Evolutionary conservation across 1,140 invertebrate species (phyloP).

Genomic region (Bradysia coprophila): DNA sequence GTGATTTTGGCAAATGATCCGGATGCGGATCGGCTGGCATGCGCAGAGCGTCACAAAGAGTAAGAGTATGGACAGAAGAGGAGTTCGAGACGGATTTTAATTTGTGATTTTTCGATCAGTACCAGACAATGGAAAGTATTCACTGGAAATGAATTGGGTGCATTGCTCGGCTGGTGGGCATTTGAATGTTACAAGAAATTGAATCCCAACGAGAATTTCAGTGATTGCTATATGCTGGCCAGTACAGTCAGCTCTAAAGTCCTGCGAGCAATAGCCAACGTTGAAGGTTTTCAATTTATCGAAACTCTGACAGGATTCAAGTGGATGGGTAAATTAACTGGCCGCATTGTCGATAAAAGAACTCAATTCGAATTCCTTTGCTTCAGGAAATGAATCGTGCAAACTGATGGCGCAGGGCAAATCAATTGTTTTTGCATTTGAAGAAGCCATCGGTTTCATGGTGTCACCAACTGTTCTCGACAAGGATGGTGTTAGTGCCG

Average conservation of each 20-base stretch:
- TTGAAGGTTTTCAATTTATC: slow-evolving; percentile 69
- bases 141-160: slow-evolving; percentile 89
- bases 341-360: background rate
- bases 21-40: slow-evolving; percentile 90
- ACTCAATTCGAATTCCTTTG: background rate
- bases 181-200: slow-evolving; percentile 36
- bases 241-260: slow-evolving; percentile 98
- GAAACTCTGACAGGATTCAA: slow-evolving; percentile 99
- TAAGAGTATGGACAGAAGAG: slow-evolving; percentile 12
- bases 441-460: slow-evolving; percentile 95
- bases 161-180: slow-evolving; percentile 90
- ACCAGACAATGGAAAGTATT: slow-evolving; percentile 73
- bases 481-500: slow-evolving; percentile 90
- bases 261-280: slow-evolving; percentile 59
- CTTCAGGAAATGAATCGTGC: slow-evolving; percentile 47
- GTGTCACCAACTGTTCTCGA: slow-evolving; percentile 70
- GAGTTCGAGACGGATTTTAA: too few species aligned
- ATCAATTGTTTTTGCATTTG: slow-evolving; percentile 81
- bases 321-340: slow-evolving; percentile 68
- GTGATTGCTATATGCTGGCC: slow-evolving; percentile 61
- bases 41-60: slow-evolving; percentile 56
- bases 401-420: slow-evolving; percentile 52
- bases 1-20: slow-evolving; percentile 96
- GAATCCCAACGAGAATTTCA: slow-evolving; percentile 26
- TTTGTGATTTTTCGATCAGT: too few species aligned